Evolutionary conservation across 1,140 invertebrate genomes (phyloP), one percentile per base, ranked within the genome.

Genomic region (Papilio glaucus): DNA sequence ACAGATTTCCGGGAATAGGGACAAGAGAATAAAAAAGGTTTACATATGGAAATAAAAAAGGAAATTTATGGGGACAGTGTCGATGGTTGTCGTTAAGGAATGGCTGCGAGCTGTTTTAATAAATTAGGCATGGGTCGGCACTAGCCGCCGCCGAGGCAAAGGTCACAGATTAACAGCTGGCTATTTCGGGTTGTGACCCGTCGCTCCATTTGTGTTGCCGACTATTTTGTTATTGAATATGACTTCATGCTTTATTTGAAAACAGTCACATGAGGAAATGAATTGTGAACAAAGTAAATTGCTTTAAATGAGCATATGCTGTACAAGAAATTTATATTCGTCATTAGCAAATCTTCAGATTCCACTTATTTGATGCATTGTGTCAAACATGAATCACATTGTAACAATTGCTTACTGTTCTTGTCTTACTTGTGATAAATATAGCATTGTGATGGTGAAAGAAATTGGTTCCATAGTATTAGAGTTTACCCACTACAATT

Each of bases 131-230:
- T 75, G 80, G 83, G 78, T 80, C 82, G n/a, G 77, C 70, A 77
- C 60, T 75, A 77, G 76, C 76, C 62, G 78, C 24, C 68, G 49
- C 49, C 71, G 74, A 70, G 78, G 71, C 80, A 87, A 86, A 89
- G 87, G 87, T 89, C 85, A 85, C 80, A 85, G 87, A 89, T 89
- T 87, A 89, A 85, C 85, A 81, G 77, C 74, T 74, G 53, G 78
- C 80, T 89, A 89, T 89, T 87, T 89, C 73, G 76, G 82, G 84
- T 82, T 79, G 74, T 83, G 87, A 85, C 84, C 85, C 71, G 80
- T 74, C 83, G 77, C 76, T 87, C 80, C 78, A 82, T 69, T 69
- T 69, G 26, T 33, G 41, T 49, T 29, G 12, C 41, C 13, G 67
- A 49, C 42, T 49, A n/a, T 38, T 69, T 69, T 49, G 18, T 68